Evolutionary conservation across 2,888 invertebrate genomes (phyloP).

Genomic region (Aquatica leii): DNA sequence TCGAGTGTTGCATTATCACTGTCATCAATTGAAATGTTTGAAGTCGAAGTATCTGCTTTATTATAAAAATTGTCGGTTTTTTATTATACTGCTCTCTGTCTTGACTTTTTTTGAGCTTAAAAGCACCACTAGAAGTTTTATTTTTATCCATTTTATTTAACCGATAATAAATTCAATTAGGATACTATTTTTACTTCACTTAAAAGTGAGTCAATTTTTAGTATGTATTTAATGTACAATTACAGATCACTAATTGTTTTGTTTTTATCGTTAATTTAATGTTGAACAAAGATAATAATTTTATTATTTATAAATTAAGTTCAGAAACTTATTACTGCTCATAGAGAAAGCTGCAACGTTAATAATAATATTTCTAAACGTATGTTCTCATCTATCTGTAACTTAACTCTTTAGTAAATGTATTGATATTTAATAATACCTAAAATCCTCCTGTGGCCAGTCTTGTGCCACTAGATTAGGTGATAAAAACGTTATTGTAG

Average conservation of each 20-base stretch:
- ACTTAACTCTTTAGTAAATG: no score
- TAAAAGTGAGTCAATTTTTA: neutral
- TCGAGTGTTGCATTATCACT: neutral
- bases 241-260: no score
- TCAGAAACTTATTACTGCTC: neutral
- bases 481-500: no score
- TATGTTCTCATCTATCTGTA: no score
- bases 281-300: neutral
- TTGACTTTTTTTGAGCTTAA: neutral
- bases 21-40: constrained; percentile 1
- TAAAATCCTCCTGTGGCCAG: no score
- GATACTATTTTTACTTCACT: neutral
- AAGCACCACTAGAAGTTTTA: neutral
- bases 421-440: no score
- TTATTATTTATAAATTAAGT: neutral
- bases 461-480: no score
- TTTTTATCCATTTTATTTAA: neutral
- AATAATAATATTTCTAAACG: no score
- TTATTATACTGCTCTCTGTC: neutral
- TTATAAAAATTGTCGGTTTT: neutral
- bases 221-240: no score
- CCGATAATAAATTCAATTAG: neutral
- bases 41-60: neutral
- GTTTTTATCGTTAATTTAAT: neutral
- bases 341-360: no score